These are phyloP conservation scores for Drosophila rellima DNA, from an alignment of 2,888 invertebrate species.

Conservation along the genomic window DNA sequence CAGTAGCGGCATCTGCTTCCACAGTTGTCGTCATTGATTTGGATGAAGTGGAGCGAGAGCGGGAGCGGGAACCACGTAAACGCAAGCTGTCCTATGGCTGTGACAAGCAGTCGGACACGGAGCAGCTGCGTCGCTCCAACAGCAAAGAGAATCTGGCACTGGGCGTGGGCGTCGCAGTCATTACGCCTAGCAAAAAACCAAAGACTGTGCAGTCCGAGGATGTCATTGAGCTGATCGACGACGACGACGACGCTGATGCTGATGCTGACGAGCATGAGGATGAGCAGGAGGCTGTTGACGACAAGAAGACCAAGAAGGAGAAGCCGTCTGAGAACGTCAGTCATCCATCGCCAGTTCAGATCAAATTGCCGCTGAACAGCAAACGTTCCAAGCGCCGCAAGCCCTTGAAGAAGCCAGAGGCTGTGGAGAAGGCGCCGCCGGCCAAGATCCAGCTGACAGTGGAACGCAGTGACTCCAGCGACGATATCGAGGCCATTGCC, in stretches of 20 bases:
- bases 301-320: constrained; percentile 15
- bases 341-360: constrained; percentile 58
- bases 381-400: constrained; percentile 78
- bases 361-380: constrained; percentile 78
- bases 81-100: constrained; percentile 79
- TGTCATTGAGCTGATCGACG: constrained; percentile 40
- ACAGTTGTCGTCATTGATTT: constrained; percentile 1
- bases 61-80: constrained; percentile 68
- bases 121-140: constrained; percentile 47
- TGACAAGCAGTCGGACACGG: constrained; percentile 37
- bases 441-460: neutral
- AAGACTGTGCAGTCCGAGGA: constrained; percentile 41
- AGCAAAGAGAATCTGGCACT: constrained; percentile 64
- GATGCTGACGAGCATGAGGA: neutral
- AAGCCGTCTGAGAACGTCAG: constrained; percentile 2
- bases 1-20: neutral
- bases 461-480: constrained; percentile 67
- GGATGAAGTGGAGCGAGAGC: constrained; percentile 14
- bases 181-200: constrained; percentile 44
- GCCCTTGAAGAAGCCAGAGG: constrained; percentile 33
- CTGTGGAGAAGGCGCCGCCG: neutral
- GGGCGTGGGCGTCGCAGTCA: constrained; percentile 11
- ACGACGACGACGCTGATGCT: constrained; percentile 3
- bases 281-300: neutral
- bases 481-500: constrained; percentile 70